Percentiles rank a stretch among this genome's conserved stretches.
Conservation (phyloP, 1,140 invertebrate species). For the Lepidurus packardi region DNA sequence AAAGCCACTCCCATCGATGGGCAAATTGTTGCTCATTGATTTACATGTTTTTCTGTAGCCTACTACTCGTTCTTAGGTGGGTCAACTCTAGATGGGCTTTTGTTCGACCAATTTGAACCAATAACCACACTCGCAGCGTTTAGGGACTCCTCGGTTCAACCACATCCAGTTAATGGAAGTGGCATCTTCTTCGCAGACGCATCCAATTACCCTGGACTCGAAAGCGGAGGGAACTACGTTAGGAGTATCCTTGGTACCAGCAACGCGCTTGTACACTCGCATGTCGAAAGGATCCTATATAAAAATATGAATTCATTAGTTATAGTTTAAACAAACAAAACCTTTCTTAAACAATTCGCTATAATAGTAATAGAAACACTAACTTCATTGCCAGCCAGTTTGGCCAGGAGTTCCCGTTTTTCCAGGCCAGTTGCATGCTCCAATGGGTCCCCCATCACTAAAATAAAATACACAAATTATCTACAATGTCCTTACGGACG, state of each 20-base stretch:
- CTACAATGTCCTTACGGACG: background rate
- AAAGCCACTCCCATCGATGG: background rate
- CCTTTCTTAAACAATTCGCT: background rate
- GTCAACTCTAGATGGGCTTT: constrained; percentile 42
- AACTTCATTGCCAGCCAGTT: constrained; percentile 76
- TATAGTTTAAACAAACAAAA: constrained; percentile 22
- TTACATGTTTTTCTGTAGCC: background rate
- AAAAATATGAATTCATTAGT: constrained; percentile 31
- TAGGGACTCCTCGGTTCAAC: constrained; percentile 77
- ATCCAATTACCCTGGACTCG: constrained; percentile 84
- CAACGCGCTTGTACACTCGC: constrained; percentile 67
- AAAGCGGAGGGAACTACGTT: constrained; percentile 84
- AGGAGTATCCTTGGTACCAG: constrained; percentile 77
- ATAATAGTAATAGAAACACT: constrained; percentile 41
- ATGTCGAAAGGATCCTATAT: constrained; percentile 79
- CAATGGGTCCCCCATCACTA: constrained; percentile 71
- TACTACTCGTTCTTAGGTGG: background rate
- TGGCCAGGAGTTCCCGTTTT: constrained; percentile 77
- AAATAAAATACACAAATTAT: constrained; percentile 30
- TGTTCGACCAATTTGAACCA: constrained; percentile 86
- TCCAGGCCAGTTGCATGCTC: constrained; percentile 91
- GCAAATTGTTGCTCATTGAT: background rate
- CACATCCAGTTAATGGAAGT: constrained; percentile 87
- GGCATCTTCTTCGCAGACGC: constrained; percentile 91
- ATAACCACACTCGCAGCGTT: constrained; percentile 89